Conservation (phyloP, 2,888 invertebrate species). For the Xestobium rufovillosum region DNA sequence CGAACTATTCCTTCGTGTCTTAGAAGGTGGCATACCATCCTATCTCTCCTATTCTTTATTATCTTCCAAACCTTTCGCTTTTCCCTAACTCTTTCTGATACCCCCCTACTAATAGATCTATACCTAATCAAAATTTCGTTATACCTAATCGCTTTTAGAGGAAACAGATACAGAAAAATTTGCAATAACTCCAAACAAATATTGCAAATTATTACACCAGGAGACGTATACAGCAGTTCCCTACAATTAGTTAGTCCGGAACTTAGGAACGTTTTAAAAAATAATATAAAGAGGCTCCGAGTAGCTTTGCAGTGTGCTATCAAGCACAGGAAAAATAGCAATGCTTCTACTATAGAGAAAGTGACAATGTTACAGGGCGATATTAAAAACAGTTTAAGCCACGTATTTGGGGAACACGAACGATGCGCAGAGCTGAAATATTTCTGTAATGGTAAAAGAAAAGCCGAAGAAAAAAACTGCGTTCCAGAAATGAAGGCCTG, state of each 20-base stretch:
- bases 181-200: too few species aligned
- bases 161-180: too few species aligned
- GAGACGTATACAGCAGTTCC: too few species aligned
- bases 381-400: conserved; percentile 18
- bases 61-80: too few species aligned
- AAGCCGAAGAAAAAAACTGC: conserved; percentile 6
- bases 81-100: too few species aligned
- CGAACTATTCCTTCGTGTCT: too few species aligned
- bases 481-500: conserved; percentile 6
- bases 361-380: conserved; percentile 13
- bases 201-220: too few species aligned
- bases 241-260: too few species aligned
- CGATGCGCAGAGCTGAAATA: conserved; percentile 9
- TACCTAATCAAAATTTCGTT: conserved; percentile 1
- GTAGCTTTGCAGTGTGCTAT: conserved; percentile 7
- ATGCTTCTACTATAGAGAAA: conserved; percentile 2
- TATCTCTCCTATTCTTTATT: too few species aligned
- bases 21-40: too few species aligned
- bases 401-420: conserved; percentile 28
- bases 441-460: conserved; percentile 5
- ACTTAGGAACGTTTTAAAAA: conserved; percentile 4
- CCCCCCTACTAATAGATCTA: conserved; percentile 8
- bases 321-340: conserved; percentile 1
- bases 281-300: conserved; percentile 7
- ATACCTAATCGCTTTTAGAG: too few species aligned